Evolutionary conservation across 2,797 vertebrate species (phyloP).

Genomic region (Urocyon cinereoargenteus): DNA sequence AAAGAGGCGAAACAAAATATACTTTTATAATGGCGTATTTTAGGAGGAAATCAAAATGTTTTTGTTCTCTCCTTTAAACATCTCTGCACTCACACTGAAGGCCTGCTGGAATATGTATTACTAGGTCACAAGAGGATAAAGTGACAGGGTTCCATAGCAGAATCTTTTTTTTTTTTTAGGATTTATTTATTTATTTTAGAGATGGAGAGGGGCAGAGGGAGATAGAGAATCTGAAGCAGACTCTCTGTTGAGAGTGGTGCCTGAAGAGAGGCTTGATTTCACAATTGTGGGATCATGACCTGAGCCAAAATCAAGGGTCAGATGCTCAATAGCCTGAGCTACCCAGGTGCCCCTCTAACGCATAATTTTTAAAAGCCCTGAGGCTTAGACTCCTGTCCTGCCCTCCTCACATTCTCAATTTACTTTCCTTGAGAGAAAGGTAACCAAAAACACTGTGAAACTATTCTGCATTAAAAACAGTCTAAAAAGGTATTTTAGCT

Average conservation of each 20-base stretch:
- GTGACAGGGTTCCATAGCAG: background rate
- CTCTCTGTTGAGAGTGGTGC: background rate
- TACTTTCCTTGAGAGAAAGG: background rate
- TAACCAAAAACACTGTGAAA: background rate
- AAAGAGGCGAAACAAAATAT: conserved; percentile 25
- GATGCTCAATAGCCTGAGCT: background rate
- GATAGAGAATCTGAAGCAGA: background rate
- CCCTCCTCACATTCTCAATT: background rate
- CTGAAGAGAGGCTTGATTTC: background rate
- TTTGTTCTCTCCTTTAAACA: conserved; percentile 34
- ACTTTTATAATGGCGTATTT: background rate
- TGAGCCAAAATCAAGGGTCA: background rate
- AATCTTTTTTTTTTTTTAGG: background rate
- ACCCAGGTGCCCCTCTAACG: background rate
- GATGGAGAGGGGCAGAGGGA: background rate
- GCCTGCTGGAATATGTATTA: background rate
- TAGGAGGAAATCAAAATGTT: background rate
- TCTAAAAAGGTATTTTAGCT: background rate
- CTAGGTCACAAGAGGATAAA: background rate
- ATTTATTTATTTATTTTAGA: background rate
- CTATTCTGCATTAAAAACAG: background rate
- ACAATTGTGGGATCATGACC: background rate
- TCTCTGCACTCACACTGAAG: background rate
- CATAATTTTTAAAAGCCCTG: background rate
- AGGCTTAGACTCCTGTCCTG: background rate